Conservation (phyloP, 2,113 vertebrate genomes). For the Phasianus colchicus region DNA sequence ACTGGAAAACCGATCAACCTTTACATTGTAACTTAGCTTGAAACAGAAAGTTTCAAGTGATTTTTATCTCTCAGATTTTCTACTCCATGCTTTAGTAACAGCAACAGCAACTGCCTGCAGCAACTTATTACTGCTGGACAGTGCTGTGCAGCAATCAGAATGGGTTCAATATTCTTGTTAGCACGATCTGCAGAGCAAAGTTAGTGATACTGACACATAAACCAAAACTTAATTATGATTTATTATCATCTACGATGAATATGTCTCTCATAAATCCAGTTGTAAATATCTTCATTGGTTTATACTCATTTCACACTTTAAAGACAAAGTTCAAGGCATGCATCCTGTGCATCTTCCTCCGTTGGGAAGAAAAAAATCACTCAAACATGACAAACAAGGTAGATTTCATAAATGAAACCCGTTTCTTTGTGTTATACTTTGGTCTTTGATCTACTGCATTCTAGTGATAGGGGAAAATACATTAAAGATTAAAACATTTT, state of each 20-base stretch:
- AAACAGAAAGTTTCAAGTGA: not conserved
- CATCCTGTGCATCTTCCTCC: not conserved
- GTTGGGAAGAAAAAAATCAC: not conserved
- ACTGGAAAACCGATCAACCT: not conserved
- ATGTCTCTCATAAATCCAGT: not conserved
- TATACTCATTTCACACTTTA: not conserved
- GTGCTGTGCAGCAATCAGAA: not conserved
- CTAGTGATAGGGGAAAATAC: not conserved
- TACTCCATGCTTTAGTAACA: not conserved
- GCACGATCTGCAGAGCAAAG: not conserved
- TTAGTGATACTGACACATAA: rapidly evolving
- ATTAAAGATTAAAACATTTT: not conserved
- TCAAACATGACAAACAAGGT: not conserved
- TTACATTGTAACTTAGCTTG: not conserved
- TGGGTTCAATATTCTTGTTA: not conserved
- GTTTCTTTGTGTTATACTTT: not conserved
- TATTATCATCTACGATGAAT: not conserved
- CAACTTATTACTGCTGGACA: not conserved
- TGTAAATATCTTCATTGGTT: not conserved
- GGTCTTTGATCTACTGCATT: not conserved
- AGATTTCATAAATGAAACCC: not conserved
- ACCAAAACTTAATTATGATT: not conserved
- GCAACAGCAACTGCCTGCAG: not conserved
- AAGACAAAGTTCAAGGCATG: not conserved
- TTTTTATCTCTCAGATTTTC: not conserved